phyloP scores from a whole-genome alignment of 2,888 invertebrate species.

The Bugula neritina region DNA sequence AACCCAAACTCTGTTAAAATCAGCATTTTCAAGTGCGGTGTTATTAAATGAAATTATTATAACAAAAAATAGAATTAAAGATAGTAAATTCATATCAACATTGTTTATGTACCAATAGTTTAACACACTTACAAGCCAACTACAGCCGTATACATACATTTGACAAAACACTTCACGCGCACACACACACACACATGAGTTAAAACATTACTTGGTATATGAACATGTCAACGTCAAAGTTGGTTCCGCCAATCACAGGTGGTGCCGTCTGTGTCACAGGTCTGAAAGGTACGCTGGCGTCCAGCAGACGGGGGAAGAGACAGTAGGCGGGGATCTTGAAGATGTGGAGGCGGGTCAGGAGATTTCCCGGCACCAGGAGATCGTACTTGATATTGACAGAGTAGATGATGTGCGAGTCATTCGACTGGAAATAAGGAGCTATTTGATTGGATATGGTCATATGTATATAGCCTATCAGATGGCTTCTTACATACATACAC shows the following conservation, averaged over 20 bases:
- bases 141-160: too few relatives aligned
- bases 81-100: neutral
- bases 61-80: neutral
- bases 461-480: too few relatives aligned
- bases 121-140: neutral
- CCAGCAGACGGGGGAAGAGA: conserved; percentile 35
- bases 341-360: conserved; percentile 37
- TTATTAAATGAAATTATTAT: neutral
- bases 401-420: conserved; percentile 43
- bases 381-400: conserved; percentile 37
- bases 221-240: conserved; percentile 36
- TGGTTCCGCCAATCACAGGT: conserved; percentile 26
- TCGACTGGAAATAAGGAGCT: conserved; percentile 36
- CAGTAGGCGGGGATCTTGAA: conserved; percentile 42
- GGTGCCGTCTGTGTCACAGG: conserved; percentile 35
- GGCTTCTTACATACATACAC: too few relatives aligned
- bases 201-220: conserved; percentile 35
- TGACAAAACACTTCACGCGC: too few relatives aligned
- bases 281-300: conserved; percentile 32
- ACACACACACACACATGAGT: too few relatives aligned
- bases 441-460: neutral
- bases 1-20: neutral
- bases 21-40: neutral
- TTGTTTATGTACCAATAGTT: neutral
- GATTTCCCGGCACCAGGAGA: conserved; percentile 33